These are phyloP conservation scores for Corythaeola cristata DNA, from an alignment of 2,113 vertebrate genomes.

Conservation along the genomic window DNA sequence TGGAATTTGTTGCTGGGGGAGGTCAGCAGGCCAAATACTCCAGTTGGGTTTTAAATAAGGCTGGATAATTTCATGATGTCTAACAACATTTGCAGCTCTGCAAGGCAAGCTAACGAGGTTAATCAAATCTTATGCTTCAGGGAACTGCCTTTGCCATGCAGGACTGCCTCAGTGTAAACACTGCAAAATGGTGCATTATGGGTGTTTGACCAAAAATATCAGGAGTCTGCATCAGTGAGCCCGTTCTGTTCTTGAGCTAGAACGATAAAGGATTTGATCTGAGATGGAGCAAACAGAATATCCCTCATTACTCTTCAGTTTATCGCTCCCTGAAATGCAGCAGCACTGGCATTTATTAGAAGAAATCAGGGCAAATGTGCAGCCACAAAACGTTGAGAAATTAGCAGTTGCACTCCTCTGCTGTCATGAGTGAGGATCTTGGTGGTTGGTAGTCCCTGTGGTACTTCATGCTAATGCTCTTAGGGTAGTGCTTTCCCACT, in stretches of 20 bases:
- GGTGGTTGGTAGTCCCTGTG: background rate
- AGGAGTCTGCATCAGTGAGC: background rate
- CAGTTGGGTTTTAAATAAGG: conserved; percentile 4
- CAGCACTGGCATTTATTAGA: background rate
- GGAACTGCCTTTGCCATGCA: conserved; percentile 32
- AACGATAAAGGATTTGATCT: background rate
- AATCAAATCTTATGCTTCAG: conserved; percentile 68
- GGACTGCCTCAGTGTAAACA: conserved; percentile 24
- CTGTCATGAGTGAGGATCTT: background rate
- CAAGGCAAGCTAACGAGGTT: conserved; percentile 61
- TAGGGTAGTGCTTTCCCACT: background rate
- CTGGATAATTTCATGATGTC: conserved; percentile 34
- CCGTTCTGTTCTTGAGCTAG: background rate
- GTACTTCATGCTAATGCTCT: background rate
- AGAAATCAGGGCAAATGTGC: background rate
- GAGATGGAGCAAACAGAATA: background rate
- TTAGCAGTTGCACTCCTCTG: background rate
- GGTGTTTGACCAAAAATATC: conserved; percentile 19
- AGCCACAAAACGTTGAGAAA: background rate
- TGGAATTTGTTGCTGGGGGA: conserved; percentile 3
- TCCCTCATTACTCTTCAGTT: background rate
- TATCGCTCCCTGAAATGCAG: background rate
- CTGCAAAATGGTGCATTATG: conserved; percentile 18
- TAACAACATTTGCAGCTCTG: conserved; percentile 50
- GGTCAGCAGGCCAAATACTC: conserved; percentile 45